These are phyloP conservation scores for Ardeotis arabs DNA, from an alignment of 2,113 vertebrate genomes.

Conservation along the genomic window DNA sequence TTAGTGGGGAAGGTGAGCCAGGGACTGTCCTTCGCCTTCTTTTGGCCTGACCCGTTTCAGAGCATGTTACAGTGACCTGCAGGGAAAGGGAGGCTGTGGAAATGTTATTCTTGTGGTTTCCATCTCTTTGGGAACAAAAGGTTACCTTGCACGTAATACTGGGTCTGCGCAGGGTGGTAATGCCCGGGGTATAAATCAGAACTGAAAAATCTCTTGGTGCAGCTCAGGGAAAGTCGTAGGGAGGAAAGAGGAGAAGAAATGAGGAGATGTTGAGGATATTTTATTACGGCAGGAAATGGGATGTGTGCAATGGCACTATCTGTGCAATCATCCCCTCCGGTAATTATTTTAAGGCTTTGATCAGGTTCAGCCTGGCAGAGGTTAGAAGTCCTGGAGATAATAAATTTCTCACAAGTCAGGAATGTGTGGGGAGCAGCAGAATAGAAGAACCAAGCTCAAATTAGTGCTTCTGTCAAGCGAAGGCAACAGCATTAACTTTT, in stretches of 20 bases:
- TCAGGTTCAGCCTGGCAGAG: neutral
- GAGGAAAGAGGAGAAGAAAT: neutral
- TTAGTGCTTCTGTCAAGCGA: neutral
- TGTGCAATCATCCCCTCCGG: neutral
- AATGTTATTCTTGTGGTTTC: fast-evolving
- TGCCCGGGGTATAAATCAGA: neutral
- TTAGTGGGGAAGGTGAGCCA: neutral
- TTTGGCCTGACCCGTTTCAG: fast-evolving
- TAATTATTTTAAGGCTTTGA: neutral
- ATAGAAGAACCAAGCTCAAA: neutral
- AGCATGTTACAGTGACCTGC: neutral
- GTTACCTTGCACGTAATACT: fast-evolving
- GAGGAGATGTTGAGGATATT: neutral
- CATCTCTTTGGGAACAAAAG: neutral
- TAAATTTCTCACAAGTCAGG: neutral
- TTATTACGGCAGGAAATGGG: neutral
- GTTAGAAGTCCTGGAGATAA: neutral
- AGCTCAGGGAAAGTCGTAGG: neutral
- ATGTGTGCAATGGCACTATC: neutral
- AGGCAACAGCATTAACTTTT: neutral
- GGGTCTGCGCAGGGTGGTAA: neutral
- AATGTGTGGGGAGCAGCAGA: neutral
- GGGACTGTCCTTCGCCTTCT: fast-evolving
- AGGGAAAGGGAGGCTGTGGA: neutral
- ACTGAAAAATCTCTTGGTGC: neutral